Percentiles rank a stretch among this genome's conserved stretches.
phyloP scores from a whole-genome alignment of 2,113 vertebrate genomes.

The Neofelis nebulosa region DNA sequence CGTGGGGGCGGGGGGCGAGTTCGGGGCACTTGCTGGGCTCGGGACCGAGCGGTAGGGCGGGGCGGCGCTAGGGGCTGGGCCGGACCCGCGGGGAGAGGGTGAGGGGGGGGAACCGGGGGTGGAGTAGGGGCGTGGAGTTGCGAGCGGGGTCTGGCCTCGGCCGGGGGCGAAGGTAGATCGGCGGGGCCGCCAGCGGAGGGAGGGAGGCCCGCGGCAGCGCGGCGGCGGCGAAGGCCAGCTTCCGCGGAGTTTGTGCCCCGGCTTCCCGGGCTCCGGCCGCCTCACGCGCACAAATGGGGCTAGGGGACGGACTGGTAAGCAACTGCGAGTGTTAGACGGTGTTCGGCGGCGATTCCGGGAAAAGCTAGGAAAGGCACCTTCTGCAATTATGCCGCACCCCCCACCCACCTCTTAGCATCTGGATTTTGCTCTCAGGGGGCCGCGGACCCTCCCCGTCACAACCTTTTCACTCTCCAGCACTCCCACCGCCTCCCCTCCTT shows the following conservation, averaged over 20 bases:
- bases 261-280: constrained; percentile 65
- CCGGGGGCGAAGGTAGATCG: constrained; percentile 79
- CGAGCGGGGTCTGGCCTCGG: constrained; percentile 77
- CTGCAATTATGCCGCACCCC: constrained; percentile 61
- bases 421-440: constrained; percentile 61
- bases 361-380: constrained; percentile 58
- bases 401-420: constrained; percentile 68
- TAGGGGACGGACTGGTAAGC: constrained; percentile 76
- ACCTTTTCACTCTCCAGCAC: constrained; percentile 47
- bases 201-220: constrained; percentile 75
- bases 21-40: constrained; percentile 80
- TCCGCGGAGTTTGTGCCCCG: constrained; percentile 79
- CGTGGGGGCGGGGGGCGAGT: constrained; percentile 77
- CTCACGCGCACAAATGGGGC: constrained; percentile 72
- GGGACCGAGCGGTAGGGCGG: constrained; percentile 76
- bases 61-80: constrained; percentile 75
- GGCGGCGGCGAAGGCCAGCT: constrained; percentile 77
- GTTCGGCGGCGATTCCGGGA: constrained; percentile 60
- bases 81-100: constrained; percentile 64
- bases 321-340: constrained; percentile 75
- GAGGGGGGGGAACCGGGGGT: constrained; percentile 74
- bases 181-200: constrained; percentile 73
- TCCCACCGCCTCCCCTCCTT: neutral
- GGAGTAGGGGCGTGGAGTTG: constrained; percentile 81
- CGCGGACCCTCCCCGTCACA: constrained; percentile 43